Conservation (phyloP, 2,797 vertebrate genomes). For the Phataginus tetradactyla region DNA sequence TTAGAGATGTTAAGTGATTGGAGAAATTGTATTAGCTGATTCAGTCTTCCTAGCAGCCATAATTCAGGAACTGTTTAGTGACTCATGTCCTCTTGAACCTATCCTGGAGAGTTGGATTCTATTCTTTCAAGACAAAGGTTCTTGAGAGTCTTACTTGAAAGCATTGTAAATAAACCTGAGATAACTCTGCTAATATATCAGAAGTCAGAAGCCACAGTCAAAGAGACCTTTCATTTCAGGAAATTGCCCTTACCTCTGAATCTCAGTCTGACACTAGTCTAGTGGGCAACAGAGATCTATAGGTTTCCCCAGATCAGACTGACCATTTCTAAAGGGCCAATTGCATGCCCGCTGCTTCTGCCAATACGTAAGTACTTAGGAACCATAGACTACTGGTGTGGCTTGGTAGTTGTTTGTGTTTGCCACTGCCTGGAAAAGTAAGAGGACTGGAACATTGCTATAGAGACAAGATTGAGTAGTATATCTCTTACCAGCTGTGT, state of each 20-base stretch:
- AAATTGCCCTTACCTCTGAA: background rate
- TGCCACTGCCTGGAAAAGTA: background rate
- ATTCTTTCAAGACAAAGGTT: background rate
- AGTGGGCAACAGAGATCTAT: background rate
- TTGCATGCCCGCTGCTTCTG: background rate
- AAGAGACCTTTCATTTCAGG: background rate
- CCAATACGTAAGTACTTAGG: background rate
- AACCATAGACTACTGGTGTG: background rate
- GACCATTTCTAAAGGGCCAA: conserved; percentile 1
- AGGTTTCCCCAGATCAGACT: background rate
- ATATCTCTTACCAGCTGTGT: background rate
- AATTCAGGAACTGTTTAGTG: background rate
- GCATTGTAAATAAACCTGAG: background rate
- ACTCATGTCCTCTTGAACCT: background rate
- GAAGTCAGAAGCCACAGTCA: background rate
- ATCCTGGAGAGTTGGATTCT: background rate
- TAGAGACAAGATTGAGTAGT: background rate
- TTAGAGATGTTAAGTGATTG: background rate
- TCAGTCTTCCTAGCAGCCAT: background rate
- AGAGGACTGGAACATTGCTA: background rate
- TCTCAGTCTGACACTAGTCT: background rate
- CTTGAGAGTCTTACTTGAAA: background rate
- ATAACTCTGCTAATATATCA: background rate
- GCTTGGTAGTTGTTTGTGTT: background rate
- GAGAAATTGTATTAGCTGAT: background rate